Conservation (phyloP, 2,888 invertebrate genomes). For the Dryadula phaetusa region DNA sequence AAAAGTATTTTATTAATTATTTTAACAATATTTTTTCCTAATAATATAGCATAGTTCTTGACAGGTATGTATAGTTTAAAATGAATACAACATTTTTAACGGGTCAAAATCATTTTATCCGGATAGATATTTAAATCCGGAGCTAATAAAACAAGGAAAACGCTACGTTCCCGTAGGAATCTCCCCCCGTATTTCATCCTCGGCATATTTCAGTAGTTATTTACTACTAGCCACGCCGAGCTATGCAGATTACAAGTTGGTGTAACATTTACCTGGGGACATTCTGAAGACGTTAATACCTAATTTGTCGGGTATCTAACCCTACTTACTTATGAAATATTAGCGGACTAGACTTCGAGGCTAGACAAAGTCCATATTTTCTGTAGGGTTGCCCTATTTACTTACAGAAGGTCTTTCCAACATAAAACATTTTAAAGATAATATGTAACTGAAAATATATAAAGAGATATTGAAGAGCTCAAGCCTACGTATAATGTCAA, state of each 20-base stretch:
- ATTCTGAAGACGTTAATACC: constrained; percentile 45
- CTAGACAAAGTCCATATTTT: constrained; percentile 10
- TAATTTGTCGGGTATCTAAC: constrained; percentile 43
- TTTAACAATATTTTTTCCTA: no score
- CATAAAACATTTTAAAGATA: neutral
- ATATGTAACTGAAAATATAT: no score
- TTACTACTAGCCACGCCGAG: constrained; percentile 45
- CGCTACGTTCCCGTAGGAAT: neutral
- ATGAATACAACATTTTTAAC: no score
- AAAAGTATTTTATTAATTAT: no score
- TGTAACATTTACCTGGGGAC: constrained; percentile 45
- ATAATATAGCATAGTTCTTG: no score
- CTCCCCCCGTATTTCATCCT: constrained; percentile 28
- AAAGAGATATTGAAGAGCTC: no score
- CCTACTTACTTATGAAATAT: constrained; percentile 30
- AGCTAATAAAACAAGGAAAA: neutral
- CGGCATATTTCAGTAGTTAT: constrained; percentile 46
- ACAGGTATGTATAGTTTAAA: no score
- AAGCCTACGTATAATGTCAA: no score
- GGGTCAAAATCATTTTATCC: no score
- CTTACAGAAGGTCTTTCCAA: neutral
- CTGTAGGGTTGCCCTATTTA: constrained; percentile 4
- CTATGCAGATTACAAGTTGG: constrained; percentile 46
- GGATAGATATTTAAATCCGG: no score
- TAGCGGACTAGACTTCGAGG: neutral